Evolutionary conservation across 2,797 vertebrate species (phyloP), one percentile per base, ranked within the genome.

Genomic region (Cottoperca gobio): DNA sequence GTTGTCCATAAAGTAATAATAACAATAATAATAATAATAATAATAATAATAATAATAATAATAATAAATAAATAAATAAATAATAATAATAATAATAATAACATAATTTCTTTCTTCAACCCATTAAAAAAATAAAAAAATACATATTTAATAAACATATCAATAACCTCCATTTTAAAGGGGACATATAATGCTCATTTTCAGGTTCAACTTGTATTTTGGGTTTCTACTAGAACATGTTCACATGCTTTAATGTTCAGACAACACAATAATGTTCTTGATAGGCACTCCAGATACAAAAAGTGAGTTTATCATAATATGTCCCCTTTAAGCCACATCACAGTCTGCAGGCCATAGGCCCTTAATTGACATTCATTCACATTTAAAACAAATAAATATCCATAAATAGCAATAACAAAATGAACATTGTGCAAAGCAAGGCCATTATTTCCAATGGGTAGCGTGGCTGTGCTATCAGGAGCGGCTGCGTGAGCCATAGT

Each of bases 61-160:
- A 17, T 7, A 45, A 24, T n/a, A n/a, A n/a, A n/a, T n/a, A n/a
- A n/a, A n/a, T n/a, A n/a, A n/a, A n/a, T n/a, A n/a, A n/a, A n/a
- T n/a, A n/a, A n/a, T n/a, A n/a, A n/a, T n/a, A n/a, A n/a, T n/a
- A n/a, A n/a, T n/a, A n/a, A n/a, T n/a, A n/a, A n/a, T n/a, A n/a
- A n/a, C n/a, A n/a, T n/a, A n/a, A n/a, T 7, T 6, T 6, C n/a
- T 14, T 42, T 53, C 5, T 53, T 2, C 10, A 23, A 45, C 9
- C 1, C 8, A 16, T 43, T 26, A 46, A 21, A 17, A 12, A 33
- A 60, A 37, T n/a, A 54, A 63, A 81, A 78, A 69, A 67, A 65
- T 60, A 62, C 0, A 63, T 23, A 13, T 55, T 28, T 1, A 28
- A 81, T 49, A 65, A 61, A 66, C 69, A 71, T 12, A 43, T 64